These are phyloP conservation scores for Rhopilema esculentum DNA, from an alignment of 30 jellyfish, hydroid and myxozoan species.

Conservation along the genomic window DNA sequence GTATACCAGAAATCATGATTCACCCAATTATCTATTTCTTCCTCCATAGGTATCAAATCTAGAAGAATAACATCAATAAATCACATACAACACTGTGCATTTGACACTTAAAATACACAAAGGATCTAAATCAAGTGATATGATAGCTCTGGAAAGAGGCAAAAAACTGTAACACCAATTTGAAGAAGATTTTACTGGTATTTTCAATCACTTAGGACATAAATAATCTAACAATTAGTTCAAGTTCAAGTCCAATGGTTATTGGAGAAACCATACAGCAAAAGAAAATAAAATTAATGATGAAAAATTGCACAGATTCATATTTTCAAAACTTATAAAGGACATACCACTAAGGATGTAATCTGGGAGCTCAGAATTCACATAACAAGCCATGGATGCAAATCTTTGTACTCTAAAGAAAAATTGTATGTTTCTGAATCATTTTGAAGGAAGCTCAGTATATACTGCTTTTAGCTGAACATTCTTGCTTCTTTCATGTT, in stretches of 20 bases:
- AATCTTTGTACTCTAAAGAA: not conserved
- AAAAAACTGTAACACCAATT: too few relatives aligned
- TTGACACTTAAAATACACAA: too few relatives aligned
- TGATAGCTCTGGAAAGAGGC: too few relatives aligned
- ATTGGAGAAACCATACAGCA: too few relatives aligned
- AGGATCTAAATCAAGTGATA: not conserved
- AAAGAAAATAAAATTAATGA: not conserved
- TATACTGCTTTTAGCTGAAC: not conserved
- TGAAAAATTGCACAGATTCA: not conserved
- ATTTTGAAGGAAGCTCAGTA: too few relatives aligned
- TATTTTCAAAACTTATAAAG: too few relatives aligned
- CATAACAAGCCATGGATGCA: slow-evolving; percentile 42
- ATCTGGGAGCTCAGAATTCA: slow-evolving; percentile 44
- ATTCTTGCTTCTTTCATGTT: not conserved
- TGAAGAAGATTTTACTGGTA: too few relatives aligned
- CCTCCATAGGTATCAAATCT: slow-evolving; percentile 67
- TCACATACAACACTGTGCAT: too few relatives aligned
- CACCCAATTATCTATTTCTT: slow-evolving; percentile 68
- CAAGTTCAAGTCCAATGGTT: too few relatives aligned
- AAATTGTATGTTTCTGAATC: not conserved
- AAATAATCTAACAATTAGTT: too few relatives aligned
- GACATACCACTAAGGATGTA: slow-evolving; percentile 49
- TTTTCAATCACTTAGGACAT: too few relatives aligned
- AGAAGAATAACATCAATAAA: not conserved
- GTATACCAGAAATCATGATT: slow-evolving; percentile 71